These are phyloP conservation scores for Gila orcuttii DNA, from an alignment of 2,113 vertebrate genomes.

Conservation along the genomic window DNA sequence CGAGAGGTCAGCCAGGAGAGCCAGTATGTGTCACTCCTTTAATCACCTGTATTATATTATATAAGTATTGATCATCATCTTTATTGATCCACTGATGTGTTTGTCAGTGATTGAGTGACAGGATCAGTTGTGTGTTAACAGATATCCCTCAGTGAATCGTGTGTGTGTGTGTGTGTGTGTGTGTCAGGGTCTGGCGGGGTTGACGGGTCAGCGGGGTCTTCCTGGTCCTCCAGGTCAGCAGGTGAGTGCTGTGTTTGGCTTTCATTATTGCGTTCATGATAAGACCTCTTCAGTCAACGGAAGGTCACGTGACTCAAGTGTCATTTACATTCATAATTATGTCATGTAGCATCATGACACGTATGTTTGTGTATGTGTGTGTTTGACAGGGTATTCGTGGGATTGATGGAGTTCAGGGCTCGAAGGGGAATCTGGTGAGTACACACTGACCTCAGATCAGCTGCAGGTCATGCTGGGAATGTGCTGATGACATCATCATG, in stretches of 20 bases:
- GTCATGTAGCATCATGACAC: background rate
- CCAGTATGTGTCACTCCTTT: constrained; percentile 66
- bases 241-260: constrained; percentile 67
- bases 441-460: background rate
- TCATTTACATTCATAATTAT: no score
- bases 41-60: background rate
- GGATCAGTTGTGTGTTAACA: background rate
- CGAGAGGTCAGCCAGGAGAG: constrained; percentile 77
- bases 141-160: background rate
- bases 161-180: constrained; percentile 9
- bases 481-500: constrained; percentile 16
- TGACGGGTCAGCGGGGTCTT: constrained; percentile 81
- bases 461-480: background rate
- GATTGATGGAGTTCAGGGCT: constrained; percentile 84
- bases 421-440: constrained; percentile 88
- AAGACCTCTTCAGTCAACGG: background rate
- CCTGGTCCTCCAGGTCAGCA: constrained; percentile 77
- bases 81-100: background rate
- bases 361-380: background rate
- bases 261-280: background rate
- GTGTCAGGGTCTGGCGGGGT: constrained; percentile 78
- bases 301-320: background rate
- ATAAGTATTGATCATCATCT: background rate
- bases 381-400: constrained; percentile 81
- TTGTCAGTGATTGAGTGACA: background rate